Conservation (phyloP, 2,797 vertebrate genomes). For the Numenius phaeopus region DNA sequence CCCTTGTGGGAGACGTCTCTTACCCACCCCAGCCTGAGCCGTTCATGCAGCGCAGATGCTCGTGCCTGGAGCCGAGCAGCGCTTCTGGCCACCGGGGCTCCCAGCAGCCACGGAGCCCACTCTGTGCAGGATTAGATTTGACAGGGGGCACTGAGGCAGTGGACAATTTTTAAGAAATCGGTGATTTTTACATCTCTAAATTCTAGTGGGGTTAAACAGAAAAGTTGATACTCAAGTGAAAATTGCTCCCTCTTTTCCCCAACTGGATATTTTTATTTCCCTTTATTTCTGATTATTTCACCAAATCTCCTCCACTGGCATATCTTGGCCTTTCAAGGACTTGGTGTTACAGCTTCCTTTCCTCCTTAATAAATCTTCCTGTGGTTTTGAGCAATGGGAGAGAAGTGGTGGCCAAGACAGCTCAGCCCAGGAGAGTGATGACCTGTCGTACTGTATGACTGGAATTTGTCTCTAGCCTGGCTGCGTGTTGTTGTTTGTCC, state of each 20-base stretch:
- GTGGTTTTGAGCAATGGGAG: constrained; percentile 20
- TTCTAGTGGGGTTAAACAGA: not conserved
- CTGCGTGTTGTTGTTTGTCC: constrained; percentile 1
- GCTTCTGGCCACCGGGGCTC: not conserved
- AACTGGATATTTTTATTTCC: not conserved
- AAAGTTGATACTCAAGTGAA: not conserved
- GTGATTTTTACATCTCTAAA: not conserved
- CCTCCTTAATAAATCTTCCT: not conserved
- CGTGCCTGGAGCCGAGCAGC: too few species aligned
- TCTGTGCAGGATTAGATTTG: not conserved
- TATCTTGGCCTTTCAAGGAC: constrained; percentile 28
- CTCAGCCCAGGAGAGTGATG: constrained; percentile 11
- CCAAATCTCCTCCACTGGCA: not conserved
- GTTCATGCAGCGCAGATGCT: too few species aligned
- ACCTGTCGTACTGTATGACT: constrained; percentile 37
- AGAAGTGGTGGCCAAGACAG: not conserved
- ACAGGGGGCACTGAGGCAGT: not conserved
- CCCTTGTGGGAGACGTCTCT: not conserved
- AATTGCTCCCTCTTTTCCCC: not conserved
- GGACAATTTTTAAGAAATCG: not conserved
- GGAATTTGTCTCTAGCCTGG: constrained; percentile 39
- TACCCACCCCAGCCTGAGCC: too few species aligned
- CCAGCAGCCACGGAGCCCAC: fast-evolving
- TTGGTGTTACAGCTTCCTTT: constrained; percentile 4
- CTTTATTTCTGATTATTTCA: not conserved